A percentile compares a stretch with the other conserved stretches of the same genome.
Evolutionary conservation across 2,113 vertebrate species (phyloP).

Genomic region (Copsychus sechellarum): DNA sequence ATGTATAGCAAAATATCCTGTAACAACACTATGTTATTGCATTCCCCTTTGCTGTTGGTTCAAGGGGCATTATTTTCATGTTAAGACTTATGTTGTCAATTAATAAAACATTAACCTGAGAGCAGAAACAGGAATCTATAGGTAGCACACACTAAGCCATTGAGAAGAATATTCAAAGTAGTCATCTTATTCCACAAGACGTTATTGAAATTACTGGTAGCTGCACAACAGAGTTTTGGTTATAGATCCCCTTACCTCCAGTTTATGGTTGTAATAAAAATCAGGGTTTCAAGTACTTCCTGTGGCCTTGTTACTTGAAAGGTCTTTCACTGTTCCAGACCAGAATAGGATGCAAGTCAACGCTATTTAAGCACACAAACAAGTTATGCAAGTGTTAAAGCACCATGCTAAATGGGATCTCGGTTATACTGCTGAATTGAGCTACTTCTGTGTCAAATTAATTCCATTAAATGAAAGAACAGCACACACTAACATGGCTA

Average conservation of each 20-base stretch:
- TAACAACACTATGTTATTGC: not conserved
- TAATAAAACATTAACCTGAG: conserved; percentile 16
- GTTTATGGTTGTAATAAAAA: not conserved
- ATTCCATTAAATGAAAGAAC: not conserved
- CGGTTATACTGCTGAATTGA: not conserved
- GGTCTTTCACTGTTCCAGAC: not conserved
- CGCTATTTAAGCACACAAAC: not conserved
- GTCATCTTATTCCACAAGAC: not conserved
- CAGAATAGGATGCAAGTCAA: not conserved
- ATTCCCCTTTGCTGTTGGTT: not conserved
- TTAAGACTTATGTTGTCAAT: not conserved
- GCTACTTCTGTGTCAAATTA: not conserved
- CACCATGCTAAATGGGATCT: not conserved
- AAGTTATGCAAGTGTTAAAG: not conserved
- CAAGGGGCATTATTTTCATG: not conserved
- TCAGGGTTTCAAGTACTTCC: not conserved
- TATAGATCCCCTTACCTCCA: not conserved
- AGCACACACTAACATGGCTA: not conserved
- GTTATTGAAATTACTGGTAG: not conserved
- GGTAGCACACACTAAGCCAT: not conserved
- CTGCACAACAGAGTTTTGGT: not conserved
- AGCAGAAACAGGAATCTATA: not conserved
- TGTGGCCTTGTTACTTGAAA: not conserved
- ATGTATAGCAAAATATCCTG: not conserved
- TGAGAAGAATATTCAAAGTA: not conserved